Evolutionary conservation across 2,113 vertebrate genomes (phyloP).

Genomic region (Equus quagga): DNA sequence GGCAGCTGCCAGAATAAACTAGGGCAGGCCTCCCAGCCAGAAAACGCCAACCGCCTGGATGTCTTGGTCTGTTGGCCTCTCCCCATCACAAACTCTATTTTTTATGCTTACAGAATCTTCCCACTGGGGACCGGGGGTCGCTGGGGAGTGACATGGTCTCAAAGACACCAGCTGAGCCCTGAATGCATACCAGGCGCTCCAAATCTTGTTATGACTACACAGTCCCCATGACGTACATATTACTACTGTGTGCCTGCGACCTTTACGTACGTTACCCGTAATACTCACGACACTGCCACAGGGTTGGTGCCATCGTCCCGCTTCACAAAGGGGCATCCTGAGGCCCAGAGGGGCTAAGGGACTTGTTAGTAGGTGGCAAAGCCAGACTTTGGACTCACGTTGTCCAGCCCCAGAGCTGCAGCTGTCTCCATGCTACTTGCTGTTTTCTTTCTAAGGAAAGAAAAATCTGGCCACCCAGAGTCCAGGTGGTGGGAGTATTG

Average conservation of each 20-base stretch:
- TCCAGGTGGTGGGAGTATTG: background rate
- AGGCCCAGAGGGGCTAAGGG: background rate
- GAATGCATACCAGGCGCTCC: background rate
- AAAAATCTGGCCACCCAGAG: background rate
- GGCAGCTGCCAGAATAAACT: slow-evolving; percentile 68
- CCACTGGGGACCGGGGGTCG: background rate
- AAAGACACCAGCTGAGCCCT: background rate
- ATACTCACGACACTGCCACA: fast-evolving
- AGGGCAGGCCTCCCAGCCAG: slow-evolving; percentile 53
- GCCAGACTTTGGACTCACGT: background rate
- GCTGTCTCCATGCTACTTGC: background rate
- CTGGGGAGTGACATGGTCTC: background rate
- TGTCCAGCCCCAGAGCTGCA: background rate
- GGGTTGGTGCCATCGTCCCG: background rate
- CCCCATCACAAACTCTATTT: background rate
- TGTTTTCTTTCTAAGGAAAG: background rate
- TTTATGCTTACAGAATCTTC: background rate
- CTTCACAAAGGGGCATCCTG: background rate
- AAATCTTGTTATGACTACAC: background rate
- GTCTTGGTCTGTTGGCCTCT: background rate
- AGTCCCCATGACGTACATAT: no score
- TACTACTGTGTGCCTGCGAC: background rate
- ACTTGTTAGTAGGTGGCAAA: background rate
- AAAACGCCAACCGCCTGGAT: background rate
- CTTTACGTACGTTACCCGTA: background rate